Conservation (phyloP, 2,888 invertebrate genomes). For the Ischnus inquisitorius region DNA sequence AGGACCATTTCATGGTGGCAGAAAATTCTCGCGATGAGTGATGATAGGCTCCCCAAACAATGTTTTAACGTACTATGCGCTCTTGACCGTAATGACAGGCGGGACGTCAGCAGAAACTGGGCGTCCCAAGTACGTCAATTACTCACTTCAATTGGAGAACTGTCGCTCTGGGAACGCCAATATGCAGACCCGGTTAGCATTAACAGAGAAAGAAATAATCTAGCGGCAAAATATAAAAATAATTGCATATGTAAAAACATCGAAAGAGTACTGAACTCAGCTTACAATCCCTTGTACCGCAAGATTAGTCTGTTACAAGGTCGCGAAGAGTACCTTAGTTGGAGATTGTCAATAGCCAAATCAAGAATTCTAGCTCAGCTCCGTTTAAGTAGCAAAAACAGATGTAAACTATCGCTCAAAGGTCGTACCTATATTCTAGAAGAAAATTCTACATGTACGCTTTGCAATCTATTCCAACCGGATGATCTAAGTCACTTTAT, state of each 20-base stretch:
- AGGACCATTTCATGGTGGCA: conserved; percentile 1
- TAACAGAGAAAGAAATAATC: no score
- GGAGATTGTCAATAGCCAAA: conserved; percentile 22
- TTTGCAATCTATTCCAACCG: conserved; percentile 4
- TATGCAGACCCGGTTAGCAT: no score
- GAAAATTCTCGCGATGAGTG: neutral
- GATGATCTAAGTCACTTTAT: conserved; percentile 8
- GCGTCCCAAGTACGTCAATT: neutral
- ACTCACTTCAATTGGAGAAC: neutral
- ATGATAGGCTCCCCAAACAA: conserved; percentile 5
- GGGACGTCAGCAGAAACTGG: neutral
- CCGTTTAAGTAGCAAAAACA: conserved; percentile 2
- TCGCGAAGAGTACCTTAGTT: conserved; percentile 7
- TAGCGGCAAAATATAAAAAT: neutral
- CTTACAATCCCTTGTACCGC: conserved; percentile 10
- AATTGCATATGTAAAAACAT: conserved; percentile 3
- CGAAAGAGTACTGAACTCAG: neutral
- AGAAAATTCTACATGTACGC: neutral
- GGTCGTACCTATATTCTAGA: conserved; percentile 17
- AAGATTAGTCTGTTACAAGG: neutral
- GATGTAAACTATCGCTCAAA: neutral
- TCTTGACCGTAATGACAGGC: neutral
- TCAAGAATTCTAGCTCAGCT: conserved; percentile 8
- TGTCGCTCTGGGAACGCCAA: neutral
- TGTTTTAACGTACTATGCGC: neutral